Percentiles rank a stretch among this genome's conserved stretches.
These are phyloP conservation scores for Manis javanica DNA, from an alignment of 2,797 vertebrate genomes.

Conservation along the genomic window DNA sequence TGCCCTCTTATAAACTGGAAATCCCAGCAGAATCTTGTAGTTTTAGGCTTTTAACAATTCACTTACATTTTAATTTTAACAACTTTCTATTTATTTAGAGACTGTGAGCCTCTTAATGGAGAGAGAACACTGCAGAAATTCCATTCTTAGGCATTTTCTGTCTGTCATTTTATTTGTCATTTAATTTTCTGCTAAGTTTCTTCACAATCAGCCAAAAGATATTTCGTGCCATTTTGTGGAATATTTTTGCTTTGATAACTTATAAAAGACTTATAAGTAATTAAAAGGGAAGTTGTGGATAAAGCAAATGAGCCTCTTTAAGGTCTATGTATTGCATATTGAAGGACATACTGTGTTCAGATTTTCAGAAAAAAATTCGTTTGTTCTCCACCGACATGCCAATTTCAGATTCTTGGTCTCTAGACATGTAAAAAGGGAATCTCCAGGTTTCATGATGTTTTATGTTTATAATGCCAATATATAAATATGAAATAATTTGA, in stretches of 20 bases:
- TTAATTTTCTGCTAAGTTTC: neutral
- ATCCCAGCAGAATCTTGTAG: neutral
- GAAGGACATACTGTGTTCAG: neutral
- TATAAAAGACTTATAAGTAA: neutral
- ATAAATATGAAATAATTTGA: neutral
- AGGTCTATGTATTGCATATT: neutral
- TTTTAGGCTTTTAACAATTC: slow-evolving; percentile 39
- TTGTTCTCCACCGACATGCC: neutral
- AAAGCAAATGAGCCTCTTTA: neutral
- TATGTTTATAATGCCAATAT: neutral
- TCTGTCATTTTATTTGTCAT: neutral
- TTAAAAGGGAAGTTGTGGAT: neutral
- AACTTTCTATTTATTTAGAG: neutral
- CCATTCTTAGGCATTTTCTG: neutral
- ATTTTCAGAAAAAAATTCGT: neutral
- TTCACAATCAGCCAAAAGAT: neutral
- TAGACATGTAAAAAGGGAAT: neutral
- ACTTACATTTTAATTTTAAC: neutral
- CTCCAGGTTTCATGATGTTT: neutral
- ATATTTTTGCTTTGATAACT: neutral
- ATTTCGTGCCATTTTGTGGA: neutral
- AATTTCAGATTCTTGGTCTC: neutral
- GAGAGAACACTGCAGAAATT: neutral
- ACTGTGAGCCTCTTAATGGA: neutral
- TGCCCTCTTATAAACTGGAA: neutral